Evolutionary conservation across 2,797 vertebrate genomes (phyloP).

Genomic region (Tadarida brasiliensis): DNA sequence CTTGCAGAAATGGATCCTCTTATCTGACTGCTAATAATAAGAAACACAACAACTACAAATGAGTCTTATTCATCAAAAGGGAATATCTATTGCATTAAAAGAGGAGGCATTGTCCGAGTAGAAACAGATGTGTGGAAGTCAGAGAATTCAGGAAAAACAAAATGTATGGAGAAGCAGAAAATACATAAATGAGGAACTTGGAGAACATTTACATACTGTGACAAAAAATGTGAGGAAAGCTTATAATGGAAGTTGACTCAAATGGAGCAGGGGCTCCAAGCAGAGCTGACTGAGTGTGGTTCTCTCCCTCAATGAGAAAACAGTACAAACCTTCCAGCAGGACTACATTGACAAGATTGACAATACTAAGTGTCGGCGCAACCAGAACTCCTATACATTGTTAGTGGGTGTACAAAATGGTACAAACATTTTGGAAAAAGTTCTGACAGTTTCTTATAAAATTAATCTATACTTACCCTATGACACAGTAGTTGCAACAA

Average conservation of each 20-base stretch:
- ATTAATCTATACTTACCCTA: not conserved
- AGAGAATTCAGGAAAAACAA: not conserved
- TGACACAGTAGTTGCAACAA: not conserved
- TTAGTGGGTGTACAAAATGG: not conserved
- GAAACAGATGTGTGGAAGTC: not conserved
- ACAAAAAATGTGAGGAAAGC: not conserved
- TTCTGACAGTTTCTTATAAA: not conserved
- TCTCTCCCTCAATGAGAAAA: not conserved
- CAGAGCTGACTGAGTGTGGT: not conserved
- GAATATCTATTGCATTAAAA: not conserved
- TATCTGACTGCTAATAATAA: not conserved
- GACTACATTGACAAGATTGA: not conserved
- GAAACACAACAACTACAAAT: not conserved
- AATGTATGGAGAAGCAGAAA: not conserved
- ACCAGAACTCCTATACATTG: not conserved
- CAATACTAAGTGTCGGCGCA: not conserved
- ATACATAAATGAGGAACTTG: not conserved
- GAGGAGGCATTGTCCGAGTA: not conserved
- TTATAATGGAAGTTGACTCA: not conserved
- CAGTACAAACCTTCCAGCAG: not conserved
- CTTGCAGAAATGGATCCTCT: not conserved
- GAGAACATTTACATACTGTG: not conserved
- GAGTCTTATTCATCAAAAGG: not conserved
- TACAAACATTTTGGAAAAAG: not conserved
- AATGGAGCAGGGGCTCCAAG: not conserved